Percentiles rank a stretch among this genome's conserved stretches.
Conservation (phyloP, 1,140 invertebrate species). For the Homarus americanus region DNA sequence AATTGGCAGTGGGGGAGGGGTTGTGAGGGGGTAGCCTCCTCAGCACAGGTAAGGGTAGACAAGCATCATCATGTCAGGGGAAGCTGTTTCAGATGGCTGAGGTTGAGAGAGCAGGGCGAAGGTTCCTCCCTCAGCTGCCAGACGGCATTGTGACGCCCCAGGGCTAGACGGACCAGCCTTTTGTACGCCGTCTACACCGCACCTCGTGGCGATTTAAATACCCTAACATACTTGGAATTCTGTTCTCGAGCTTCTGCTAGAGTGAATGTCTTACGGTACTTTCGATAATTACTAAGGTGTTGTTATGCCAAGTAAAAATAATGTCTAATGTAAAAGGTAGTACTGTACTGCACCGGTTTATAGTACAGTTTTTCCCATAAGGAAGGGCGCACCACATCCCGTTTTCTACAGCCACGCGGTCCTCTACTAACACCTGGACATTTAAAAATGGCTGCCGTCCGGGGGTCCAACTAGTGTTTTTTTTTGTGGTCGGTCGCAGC, state of each 20-base stretch:
- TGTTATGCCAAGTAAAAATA: too few relatives aligned
- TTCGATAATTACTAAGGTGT: too few relatives aligned
- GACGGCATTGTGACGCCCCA: constrained; percentile 46
- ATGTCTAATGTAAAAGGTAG: too few relatives aligned
- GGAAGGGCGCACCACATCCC: constrained; percentile 26
- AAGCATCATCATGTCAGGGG: background rate
- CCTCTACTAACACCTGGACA: constrained; percentile 54
- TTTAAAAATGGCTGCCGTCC: constrained; percentile 65
- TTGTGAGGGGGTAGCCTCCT: background rate
- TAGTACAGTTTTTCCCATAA: background rate
- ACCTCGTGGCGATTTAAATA: constrained; percentile 61
- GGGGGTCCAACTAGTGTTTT: constrained; percentile 62
- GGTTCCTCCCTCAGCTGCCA: constrained; percentile 48
- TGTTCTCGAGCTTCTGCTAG: background rate
- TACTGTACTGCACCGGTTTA: too few relatives aligned
- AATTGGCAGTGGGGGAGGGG: background rate
- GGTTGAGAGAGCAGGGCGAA: background rate
- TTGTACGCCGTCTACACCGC: constrained; percentile 36
- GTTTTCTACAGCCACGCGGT: constrained; percentile 70
- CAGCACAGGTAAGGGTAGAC: constrained; percentile 2
- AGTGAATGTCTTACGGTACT: too few relatives aligned
- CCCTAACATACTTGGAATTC: constrained; percentile 9
- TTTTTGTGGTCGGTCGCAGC: background rate
- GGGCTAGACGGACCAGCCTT: constrained; percentile 45
- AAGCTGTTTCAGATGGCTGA: constrained; percentile 2